Conservation (phyloP, 2,888 invertebrate genomes). For the Deroplatys truncata region DNA sequence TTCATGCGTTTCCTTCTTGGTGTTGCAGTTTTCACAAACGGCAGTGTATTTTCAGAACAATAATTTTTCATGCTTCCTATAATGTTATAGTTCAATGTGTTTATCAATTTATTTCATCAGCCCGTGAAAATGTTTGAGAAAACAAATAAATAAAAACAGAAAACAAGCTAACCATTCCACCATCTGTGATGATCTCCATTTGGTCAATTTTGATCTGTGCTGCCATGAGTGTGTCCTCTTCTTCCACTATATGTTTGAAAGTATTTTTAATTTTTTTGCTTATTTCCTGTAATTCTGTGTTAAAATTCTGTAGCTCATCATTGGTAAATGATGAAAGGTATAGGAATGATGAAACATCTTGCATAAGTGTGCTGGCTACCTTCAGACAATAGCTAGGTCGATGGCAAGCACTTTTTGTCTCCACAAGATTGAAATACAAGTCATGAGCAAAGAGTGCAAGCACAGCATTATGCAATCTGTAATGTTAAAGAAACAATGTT, state of each 20-base stretch:
- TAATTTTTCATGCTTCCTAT: too few species aligned
- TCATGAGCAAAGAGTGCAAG: conserved; percentile 36
- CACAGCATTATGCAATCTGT: conserved; percentile 34
- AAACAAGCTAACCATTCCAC: background rate
- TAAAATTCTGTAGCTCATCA: background rate
- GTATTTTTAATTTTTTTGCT: background rate
- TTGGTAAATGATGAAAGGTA: conserved; percentile 29
- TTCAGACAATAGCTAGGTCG: conserved; percentile 28
- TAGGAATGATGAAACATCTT: conserved; percentile 29
- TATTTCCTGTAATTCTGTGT: background rate
- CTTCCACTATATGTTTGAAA: background rate
- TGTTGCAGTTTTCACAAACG: too few species aligned
- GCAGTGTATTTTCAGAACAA: too few species aligned
- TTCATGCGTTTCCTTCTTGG: too few species aligned
- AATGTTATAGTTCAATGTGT: too few species aligned
- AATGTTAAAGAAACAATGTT: conserved; percentile 29
- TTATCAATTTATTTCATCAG: too few species aligned
- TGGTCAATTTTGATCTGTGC: background rate
- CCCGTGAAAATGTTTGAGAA: too few species aligned
- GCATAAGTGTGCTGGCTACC: conserved; percentile 27
- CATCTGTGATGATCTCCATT: background rate
- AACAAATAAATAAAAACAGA: too few species aligned
- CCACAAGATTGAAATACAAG: conserved; percentile 36
- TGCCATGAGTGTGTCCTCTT: background rate
- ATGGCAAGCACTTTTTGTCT: background rate